Percentiles rank a stretch among this genome's conserved stretches.
phyloP scores from a whole-genome alignment of 2,113 vertebrate genomes.

The Tichodroma muraria region DNA sequence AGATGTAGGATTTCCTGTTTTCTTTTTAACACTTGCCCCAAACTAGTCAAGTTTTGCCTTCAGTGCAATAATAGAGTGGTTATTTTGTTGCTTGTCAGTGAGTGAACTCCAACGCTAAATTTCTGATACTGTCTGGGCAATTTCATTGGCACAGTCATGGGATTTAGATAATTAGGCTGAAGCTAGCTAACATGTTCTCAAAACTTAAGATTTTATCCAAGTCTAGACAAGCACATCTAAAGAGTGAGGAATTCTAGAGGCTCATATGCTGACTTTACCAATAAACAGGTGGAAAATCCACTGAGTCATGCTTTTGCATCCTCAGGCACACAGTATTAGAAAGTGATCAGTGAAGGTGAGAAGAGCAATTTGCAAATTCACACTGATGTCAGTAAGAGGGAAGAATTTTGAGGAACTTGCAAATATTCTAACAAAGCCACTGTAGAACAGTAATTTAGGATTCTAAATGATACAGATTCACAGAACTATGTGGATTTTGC shows the following conservation, averaged over 20 bases:
- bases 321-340: background rate
- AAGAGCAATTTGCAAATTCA: background rate
- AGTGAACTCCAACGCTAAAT: background rate
- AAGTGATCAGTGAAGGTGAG: background rate
- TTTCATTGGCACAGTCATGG: background rate
- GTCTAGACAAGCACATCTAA: background rate
- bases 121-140: background rate
- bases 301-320: background rate
- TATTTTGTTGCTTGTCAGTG: background rate
- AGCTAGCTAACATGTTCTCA: background rate
- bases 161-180: background rate
- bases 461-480: background rate
- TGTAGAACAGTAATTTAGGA: background rate
- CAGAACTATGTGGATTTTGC: background rate
- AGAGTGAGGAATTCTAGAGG: background rate
- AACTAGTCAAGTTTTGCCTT: background rate
- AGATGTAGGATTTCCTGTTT: background rate
- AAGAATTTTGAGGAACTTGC: background rate
- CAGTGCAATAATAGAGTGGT: background rate
- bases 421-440: background rate
- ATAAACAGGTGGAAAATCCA: background rate
- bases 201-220: background rate
- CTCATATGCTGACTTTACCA: background rate
- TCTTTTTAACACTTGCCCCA: background rate
- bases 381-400: background rate